Evolutionary conservation across 2,113 vertebrate species (phyloP).

Genomic region (Tapirus terrestris): DNA sequence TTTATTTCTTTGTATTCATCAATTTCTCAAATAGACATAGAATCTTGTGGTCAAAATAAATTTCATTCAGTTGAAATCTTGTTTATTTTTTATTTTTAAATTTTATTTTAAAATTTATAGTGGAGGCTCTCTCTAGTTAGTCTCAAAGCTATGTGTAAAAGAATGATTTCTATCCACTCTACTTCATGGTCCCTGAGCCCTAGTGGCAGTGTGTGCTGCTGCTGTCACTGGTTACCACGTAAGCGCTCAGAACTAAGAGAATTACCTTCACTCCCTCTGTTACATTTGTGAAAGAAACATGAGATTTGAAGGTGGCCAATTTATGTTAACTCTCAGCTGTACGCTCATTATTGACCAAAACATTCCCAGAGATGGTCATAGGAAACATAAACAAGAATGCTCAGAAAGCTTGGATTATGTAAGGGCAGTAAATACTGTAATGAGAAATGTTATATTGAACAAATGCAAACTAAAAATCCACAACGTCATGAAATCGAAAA

Average conservation of each 20-base stretch:
- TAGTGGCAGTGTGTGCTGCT: neutral
- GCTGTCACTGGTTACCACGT: neutral
- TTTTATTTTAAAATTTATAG: neutral
- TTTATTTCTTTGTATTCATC: neutral
- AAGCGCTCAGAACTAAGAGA: neutral
- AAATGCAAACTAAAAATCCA: neutral
- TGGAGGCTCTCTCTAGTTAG: neutral
- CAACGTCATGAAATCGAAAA: neutral
- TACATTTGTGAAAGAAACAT: neutral
- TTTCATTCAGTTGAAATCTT: neutral
- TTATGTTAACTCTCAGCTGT: neutral
- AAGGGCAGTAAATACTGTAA: neutral
- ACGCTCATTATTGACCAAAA: neutral
- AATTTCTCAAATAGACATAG: neutral
- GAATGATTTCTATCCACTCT: neutral
- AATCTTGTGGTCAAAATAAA: neutral
- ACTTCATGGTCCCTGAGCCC: neutral
- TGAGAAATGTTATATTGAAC: neutral
- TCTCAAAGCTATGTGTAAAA: neutral
- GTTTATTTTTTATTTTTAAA: neutral
- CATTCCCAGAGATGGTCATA: neutral
- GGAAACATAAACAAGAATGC: neutral
- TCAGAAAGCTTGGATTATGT: neutral
- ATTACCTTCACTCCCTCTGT: neutral
- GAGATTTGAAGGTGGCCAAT: neutral